These are phyloP conservation scores for Pangasius sanitwongsei DNA, from an alignment of 2,797 vertebrate species.

Conservation along the genomic window DNA sequence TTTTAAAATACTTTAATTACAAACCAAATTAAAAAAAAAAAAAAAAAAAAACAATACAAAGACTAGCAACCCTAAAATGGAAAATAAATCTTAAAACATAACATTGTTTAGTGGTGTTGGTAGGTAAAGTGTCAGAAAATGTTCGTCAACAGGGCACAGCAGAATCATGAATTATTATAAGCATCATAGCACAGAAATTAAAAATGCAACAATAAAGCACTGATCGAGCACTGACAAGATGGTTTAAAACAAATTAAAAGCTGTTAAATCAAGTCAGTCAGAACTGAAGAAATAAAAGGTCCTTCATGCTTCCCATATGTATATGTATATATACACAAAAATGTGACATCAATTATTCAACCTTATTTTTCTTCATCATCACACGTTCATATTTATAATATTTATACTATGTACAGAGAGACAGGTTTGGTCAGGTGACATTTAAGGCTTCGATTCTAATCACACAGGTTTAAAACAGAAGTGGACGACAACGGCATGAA, in stretches of 20 bases:
- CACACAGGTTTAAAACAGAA: constrained; percentile 3
- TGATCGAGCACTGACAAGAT: constrained; percentile 17
- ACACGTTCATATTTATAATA: constrained; percentile 50
- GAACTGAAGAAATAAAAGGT: constrained; percentile 22
- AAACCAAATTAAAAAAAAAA: constrained; percentile 39
- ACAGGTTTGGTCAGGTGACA: constrained; percentile 41
- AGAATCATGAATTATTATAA: constrained; percentile 3
- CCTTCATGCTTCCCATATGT: constrained; percentile 52
- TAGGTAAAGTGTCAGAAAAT: constrained; percentile 24
- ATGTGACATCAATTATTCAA: constrained; percentile 47
- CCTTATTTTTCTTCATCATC: constrained; percentile 23
- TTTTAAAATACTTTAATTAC: constrained; percentile 56
- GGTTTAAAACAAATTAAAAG: neutral
- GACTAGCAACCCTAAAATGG: constrained; percentile 26
- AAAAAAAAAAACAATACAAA: constrained; percentile 42
- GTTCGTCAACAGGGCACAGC: constrained; percentile 14
- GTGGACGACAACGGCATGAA: neutral
- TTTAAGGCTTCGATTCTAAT: constrained; percentile 53
- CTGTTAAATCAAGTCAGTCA: constrained; percentile 6
- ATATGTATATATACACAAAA: constrained; percentile 1
- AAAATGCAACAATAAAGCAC: constrained; percentile 44
- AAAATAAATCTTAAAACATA: constrained; percentile 27
- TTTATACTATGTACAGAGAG: constrained; percentile 51
- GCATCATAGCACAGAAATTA: neutral
- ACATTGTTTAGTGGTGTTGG: constrained; percentile 36